Evolutionary conservation across 2,797 vertebrate species (phyloP).

Genomic region (Microctenopoma lineatum): DNA sequence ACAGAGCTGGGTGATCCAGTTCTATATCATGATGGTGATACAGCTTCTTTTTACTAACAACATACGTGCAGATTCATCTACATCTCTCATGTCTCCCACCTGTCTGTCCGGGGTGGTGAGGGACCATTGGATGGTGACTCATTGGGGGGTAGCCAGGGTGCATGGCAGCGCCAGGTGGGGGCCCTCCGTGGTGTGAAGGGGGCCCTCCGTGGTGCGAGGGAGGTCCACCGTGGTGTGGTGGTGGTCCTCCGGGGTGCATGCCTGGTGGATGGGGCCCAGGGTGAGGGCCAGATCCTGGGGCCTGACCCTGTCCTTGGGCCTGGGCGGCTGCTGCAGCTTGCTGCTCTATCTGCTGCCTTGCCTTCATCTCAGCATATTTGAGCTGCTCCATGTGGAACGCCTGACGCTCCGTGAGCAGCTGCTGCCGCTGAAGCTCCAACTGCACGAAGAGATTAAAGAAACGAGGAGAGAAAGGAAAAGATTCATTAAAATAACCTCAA

Average conservation of each 20-base stretch:
- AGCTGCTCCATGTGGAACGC: constrained; percentile 99
- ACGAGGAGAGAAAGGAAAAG: neutral
- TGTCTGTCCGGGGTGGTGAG: constrained; percentile 90
- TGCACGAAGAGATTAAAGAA: constrained; percentile 46
- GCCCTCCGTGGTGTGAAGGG: constrained; percentile 76
- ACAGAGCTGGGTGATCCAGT: too few species aligned
- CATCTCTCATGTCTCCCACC: constrained; percentile 73
- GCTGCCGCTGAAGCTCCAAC: constrained; percentile 97
- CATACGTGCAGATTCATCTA: neutral
- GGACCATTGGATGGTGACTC: constrained; percentile 92
- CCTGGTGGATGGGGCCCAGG: constrained; percentile 67
- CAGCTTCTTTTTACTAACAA: neutral
- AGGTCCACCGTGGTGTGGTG: constrained; percentile 72
- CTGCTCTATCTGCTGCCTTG: constrained; percentile 97
- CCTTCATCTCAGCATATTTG: constrained; percentile 95
- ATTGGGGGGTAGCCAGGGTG: constrained; percentile 90
- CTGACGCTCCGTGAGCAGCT: constrained; percentile 95
- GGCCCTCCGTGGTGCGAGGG: constrained; percentile 72
- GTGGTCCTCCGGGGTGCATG: constrained; percentile 73
- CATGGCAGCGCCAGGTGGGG: constrained; percentile 79
- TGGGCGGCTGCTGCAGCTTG: constrained; percentile 82
- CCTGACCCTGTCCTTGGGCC: constrained; percentile 76
- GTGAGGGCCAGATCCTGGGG: constrained; percentile 73
- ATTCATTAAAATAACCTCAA: neutral
- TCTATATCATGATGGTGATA: neutral